phyloP scores from a whole-genome alignment of 2,797 vertebrate genomes.

The Ctenopoma kingsleyae region DNA sequence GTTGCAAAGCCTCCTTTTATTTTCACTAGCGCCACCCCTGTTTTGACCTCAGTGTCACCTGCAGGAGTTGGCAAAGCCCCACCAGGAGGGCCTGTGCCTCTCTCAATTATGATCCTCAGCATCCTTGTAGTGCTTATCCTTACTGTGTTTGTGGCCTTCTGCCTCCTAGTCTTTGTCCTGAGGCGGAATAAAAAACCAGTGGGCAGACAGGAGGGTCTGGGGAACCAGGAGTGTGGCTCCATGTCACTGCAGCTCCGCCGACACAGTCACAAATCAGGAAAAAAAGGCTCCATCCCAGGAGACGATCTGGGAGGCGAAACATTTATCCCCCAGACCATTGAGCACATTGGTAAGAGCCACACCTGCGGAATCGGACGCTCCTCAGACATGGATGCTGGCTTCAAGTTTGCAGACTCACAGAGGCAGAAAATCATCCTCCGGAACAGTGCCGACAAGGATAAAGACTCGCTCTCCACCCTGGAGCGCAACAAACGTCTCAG shows the following conservation, averaged over 20 bases:
- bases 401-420: constrained; percentile 92
- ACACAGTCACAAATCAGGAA: constrained; percentile 91
- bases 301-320: constrained; percentile 92
- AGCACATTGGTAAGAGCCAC: constrained; percentile 97
- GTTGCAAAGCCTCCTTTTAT: constrained; percentile 89
- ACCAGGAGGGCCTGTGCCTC: constrained; percentile 94
- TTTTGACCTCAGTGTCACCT: constrained; percentile 88
- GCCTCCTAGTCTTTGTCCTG: constrained; percentile 96
- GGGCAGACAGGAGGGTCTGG: constrained; percentile 92
- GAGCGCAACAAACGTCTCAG: constrained; percentile 97
- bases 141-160: constrained; percentile 98
- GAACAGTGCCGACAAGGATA: constrained; percentile 92
- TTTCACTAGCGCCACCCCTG: constrained; percentile 88
- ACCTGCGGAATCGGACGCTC: constrained; percentile 91
- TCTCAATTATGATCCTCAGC: constrained; percentile 98
- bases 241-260: constrained; percentile 94
- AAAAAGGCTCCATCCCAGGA: constrained; percentile 83
- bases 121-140: constrained; percentile 98
- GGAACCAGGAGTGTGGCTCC: constrained; percentile 92
- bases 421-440: constrained; percentile 94
- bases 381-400: constrained; percentile 90
- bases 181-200: constrained; percentile 95
- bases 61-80: constrained; percentile 92
- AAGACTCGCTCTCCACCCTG: constrained; percentile 90
- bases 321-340: constrained; percentile 99